These are phyloP conservation scores for Siniperca knerii DNA, from an alignment of 2,113 vertebrate species.

Conservation along the genomic window DNA sequence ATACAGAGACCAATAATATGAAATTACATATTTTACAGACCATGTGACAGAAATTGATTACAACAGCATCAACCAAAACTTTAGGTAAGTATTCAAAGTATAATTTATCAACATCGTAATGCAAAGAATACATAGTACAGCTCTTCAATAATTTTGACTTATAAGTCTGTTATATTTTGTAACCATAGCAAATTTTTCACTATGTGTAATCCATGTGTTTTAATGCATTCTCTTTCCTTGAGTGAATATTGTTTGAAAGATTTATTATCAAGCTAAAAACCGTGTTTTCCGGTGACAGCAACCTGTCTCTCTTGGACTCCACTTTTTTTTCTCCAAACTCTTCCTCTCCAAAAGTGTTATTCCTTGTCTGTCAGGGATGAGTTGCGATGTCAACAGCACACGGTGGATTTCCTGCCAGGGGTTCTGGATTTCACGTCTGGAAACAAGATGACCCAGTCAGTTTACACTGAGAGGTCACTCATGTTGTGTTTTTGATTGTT, in stretches of 20 bases:
- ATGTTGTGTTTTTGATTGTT: slow-evolving; percentile 80
- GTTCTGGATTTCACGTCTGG: slow-evolving; percentile 74
- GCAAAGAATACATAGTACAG: background rate
- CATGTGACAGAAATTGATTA: slow-evolving; percentile 63
- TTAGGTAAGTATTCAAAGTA: slow-evolving; percentile 39
- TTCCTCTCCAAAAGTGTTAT: slow-evolving; percentile 73
- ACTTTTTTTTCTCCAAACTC: background rate
- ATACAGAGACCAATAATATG: slow-evolving; percentile 67
- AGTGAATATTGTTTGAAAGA: slow-evolving; percentile 45
- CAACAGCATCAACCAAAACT: slow-evolving; percentile 46
- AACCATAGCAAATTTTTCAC: slow-evolving; percentile 2
- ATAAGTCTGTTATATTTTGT: background rate
- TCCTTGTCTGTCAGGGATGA: slow-evolving; percentile 74
- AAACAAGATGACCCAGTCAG: slow-evolving; percentile 58
- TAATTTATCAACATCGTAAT: slow-evolving; percentile 24
- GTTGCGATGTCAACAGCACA: slow-evolving; percentile 74
- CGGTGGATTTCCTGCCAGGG: slow-evolving; percentile 67
- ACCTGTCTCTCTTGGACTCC: slow-evolving; percentile 42
- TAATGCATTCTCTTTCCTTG: slow-evolving; percentile 23
- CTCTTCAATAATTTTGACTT: background rate
- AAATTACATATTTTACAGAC: slow-evolving; percentile 70
- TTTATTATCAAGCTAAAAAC: slow-evolving; percentile 47
- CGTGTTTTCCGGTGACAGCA: slow-evolving; percentile 43
- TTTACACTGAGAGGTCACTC: slow-evolving; percentile 70
- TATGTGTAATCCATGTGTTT: slow-evolving; percentile 24